Evolutionary conservation across 2,888 invertebrate species (phyloP), one percentile per base, ranked within the genome.

Genomic region (Luperina nickerlii): DNA sequence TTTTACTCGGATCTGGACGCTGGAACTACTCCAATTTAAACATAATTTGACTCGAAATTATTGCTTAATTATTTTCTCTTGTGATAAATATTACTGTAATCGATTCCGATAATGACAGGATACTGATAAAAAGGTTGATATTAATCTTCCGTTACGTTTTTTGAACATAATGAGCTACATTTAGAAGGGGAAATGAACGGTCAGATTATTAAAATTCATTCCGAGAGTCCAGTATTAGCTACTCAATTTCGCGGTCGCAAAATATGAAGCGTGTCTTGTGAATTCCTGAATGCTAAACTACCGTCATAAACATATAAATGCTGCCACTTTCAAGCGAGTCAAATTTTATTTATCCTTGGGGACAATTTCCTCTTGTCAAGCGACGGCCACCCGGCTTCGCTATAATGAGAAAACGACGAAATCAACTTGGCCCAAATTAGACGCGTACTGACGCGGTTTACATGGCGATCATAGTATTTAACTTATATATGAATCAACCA

Each of bases 291-390:
- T 91, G 90, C 87, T 92, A 90, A 91, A 92, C 91, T 93, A 90
- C 91, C 92, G 92, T 93, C 93, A 92, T 95, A 94, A 95, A 95
- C 93, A 95, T 95, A 95, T 95, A 95, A 95, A 95, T 94, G 94
- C 91, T 89, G 91, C 90, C 92, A 94, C 92, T 94, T 95, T 94
- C 92, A 93, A 93, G 87, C 90, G 91, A 94, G 92, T 95, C 93
- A 94, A 96, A 96, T 95, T 96, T 95, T 95, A 96, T 95, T 95
- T 94, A 94, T 95, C 95, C 94, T 92, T 91, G 89, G 92, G 93
- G 94, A 95, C 95, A 95, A 95, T 96, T 96, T 96, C 96, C 96
- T 96, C 95, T 94, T 95, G 95, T 96, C 95, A 95, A 94, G 90
- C 91, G 93, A 88, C 92, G 96, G 95, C 96, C 96, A 96, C 96